phyloP scores from a whole-genome alignment of 1,140 invertebrate species.

The Himalopsyche phryganea region DNA sequence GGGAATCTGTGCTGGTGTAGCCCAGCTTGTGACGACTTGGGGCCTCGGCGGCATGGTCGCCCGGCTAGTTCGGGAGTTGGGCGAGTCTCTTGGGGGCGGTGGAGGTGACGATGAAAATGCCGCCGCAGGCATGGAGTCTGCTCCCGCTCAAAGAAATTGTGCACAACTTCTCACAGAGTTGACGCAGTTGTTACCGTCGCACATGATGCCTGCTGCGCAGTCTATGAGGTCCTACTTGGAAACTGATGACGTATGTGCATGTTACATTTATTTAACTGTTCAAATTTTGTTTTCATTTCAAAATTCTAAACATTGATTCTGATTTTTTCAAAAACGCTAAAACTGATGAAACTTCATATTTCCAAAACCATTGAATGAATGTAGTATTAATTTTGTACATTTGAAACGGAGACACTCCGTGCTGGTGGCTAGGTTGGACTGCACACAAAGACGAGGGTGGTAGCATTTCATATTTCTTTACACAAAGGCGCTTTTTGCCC shows the following conservation, averaged over 20 bases:
- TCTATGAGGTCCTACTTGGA: slow-evolving; percentile 47
- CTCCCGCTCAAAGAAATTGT: slow-evolving; percentile 61
- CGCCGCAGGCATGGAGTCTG: slow-evolving; percentile 57
- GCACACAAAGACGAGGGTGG: too few species aligned
- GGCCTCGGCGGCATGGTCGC: slow-evolving; percentile 62
- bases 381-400: too few species aligned
- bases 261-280: too few species aligned
- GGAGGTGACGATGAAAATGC: slow-evolving; percentile 48
- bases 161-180: slow-evolving; percentile 68
- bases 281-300: too few species aligned
- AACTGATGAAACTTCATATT: too few species aligned
- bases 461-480: too few species aligned
- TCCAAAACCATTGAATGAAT: too few species aligned
- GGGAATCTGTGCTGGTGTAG: slow-evolving; percentile 64
- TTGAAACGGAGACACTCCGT: too few species aligned
- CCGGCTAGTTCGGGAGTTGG: slow-evolving; percentile 72
- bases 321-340: too few species aligned
- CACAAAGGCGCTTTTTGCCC: too few species aligned
- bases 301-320: too few species aligned
- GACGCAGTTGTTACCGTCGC: slow-evolving; percentile 59
- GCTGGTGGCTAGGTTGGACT: too few species aligned
- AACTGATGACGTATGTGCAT: slow-evolving; percentile 44
- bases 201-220: slow-evolving; percentile 58
- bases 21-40: slow-evolving; percentile 62
- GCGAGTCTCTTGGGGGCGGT: slow-evolving; percentile 52